phyloP scores from a whole-genome alignment of 1,140 invertebrate genomes.

The Drosophila rufa region DNA sequence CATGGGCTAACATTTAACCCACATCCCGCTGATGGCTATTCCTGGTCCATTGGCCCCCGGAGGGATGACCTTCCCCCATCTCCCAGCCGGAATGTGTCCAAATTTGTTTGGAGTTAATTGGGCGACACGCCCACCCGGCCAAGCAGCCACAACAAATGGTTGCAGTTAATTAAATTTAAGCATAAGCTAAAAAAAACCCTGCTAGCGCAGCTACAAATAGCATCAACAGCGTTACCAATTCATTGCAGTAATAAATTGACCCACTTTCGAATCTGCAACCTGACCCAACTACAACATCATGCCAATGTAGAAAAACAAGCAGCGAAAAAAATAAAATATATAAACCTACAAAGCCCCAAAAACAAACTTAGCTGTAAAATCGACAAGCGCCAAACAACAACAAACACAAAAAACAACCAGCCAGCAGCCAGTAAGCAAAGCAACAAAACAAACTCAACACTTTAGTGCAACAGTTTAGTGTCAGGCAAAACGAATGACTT shows the following conservation, averaged over 20 bases:
- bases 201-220: constrained; percentile 41
- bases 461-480: constrained; percentile 82
- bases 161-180: constrained; percentile 75
- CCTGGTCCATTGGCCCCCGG: constrained; percentile 39
- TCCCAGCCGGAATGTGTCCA: constrained; percentile 41
- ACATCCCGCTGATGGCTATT: constrained; percentile 51
- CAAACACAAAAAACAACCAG: constrained; percentile 50
- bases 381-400: constrained; percentile 74
- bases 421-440: constrained; percentile 17
- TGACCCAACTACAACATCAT: constrained; percentile 79
- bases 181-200: constrained; percentile 19
- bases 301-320: constrained; percentile 60
- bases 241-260: constrained; percentile 83
- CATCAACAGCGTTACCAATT: constrained; percentile 59
- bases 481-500: constrained; percentile 80
- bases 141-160: constrained; percentile 26
- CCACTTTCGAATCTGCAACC: constrained; percentile 83
- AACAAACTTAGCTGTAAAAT: constrained; percentile 74
- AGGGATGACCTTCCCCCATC: constrained; percentile 55
- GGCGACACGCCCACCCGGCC: constrained; percentile 45
- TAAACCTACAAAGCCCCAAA: constrained; percentile 54
- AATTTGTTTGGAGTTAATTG: constrained; percentile 63
- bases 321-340: constrained; percentile 22
- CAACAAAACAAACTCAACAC: constrained; percentile 68
- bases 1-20: constrained; percentile 61